Evolutionary conservation across 2,797 vertebrate species (phyloP).

Genomic region (Sebastes itinus): DNA sequence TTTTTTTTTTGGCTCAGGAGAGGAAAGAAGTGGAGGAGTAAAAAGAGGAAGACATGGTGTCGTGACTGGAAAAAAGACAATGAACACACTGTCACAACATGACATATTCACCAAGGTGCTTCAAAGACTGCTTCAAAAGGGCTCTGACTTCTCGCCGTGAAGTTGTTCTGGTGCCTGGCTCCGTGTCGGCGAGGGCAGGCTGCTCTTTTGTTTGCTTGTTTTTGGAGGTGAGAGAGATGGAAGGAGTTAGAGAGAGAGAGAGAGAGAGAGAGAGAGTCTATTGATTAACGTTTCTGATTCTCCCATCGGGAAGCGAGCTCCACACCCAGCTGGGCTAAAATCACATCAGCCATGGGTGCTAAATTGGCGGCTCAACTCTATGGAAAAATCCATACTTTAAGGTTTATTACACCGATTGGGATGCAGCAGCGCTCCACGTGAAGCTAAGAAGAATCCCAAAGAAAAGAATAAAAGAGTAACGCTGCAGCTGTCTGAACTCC

Average conservation of each 20-base stretch:
- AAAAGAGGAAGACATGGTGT: neutral
- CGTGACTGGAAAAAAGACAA: conserved; percentile 10
- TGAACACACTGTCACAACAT: neutral
- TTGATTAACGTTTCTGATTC: conserved; percentile 71
- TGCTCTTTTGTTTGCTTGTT: conserved; percentile 25
- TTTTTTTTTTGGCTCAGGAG: conserved; percentile 18
- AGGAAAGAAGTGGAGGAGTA: neutral
- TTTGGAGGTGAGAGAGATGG: conserved; percentile 16
- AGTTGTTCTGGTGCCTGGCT: neutral
- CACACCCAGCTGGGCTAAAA: conserved; percentile 58
- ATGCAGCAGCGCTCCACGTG: conserved; percentile 30
- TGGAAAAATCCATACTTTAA: conserved; percentile 67
- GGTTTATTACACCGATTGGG: conserved; percentile 39
- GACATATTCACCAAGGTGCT: conserved; percentile 27
- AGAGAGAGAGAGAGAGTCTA: conserved; percentile 15
- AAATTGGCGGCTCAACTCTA: conserved; percentile 52
- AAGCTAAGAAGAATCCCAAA: conserved; percentile 2
- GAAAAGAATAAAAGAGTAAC: neutral
- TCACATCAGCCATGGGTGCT: conserved; percentile 57
- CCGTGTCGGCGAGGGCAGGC: neutral
- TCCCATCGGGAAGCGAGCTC: conserved; percentile 47
- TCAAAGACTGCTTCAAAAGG: neutral
- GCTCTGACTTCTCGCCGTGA: neutral
- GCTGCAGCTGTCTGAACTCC: neutral
- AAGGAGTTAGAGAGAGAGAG: neutral